A percentile compares a stretch with the other conserved stretches of the same genome.
phyloP scores from a whole-genome alignment of 1,140 invertebrate species.

The Spodoptera litura region DNA sequence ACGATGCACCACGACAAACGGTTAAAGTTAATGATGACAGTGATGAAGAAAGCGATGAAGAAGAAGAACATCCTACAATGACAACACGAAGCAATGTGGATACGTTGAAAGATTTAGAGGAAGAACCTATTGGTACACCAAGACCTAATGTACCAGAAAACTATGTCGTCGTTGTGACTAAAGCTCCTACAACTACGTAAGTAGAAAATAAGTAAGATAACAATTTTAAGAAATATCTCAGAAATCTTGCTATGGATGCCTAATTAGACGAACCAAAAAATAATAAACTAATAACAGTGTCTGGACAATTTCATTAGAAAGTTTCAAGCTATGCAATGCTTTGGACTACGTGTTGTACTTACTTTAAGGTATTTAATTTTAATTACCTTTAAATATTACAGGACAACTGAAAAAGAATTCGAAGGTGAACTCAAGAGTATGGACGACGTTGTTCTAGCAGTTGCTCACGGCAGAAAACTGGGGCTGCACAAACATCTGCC shows the following conservation, averaged over 20 bases:
- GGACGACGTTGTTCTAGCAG: conserved; percentile 78
- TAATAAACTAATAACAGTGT: no score
- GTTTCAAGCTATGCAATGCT: no score
- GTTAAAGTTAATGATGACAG: conserved; percentile 40
- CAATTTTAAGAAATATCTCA: neutral
- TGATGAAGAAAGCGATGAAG: conserved; percentile 46
- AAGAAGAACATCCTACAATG: conserved; percentile 50
- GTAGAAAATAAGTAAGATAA: conserved; percentile 39
- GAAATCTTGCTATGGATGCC: no score
- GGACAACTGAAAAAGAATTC: conserved; percentile 68
- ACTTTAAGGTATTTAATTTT: neutral
- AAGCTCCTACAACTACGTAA: conserved; percentile 64
- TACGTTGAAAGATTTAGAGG: conserved; percentile 73
- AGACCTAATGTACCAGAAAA: conserved; percentile 69
- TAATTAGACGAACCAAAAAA: no score
- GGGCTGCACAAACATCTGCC: conserved; percentile 74
- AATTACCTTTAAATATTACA: conserved; percentile 14
- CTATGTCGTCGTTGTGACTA: conserved; percentile 73
- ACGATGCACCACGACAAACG: conserved; percentile 62
- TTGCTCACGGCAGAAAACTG: conserved; percentile 71
- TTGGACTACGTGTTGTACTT: no score
- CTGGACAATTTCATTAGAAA: no score
- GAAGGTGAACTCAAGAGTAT: conserved; percentile 66
- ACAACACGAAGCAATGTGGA: conserved; percentile 68
- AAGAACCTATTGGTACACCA: conserved; percentile 73